Evolutionary conservation across 2,797 vertebrate species (phyloP), one percentile per base, ranked within the genome.

Genomic region (Microctenopoma steveboyesi): DNA sequence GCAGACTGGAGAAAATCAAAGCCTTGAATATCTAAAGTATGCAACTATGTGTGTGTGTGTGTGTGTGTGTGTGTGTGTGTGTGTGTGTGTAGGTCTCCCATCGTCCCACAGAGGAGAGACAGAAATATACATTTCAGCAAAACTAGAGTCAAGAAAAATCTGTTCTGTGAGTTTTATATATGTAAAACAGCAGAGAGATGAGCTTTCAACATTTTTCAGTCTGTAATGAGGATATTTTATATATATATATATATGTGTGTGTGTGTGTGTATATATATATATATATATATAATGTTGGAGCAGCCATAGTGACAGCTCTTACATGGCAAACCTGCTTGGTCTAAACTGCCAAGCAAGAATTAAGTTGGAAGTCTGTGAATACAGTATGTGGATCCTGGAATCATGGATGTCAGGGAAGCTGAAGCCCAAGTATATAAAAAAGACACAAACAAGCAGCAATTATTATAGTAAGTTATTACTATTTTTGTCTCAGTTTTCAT

Each of bases 1-100:
- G 64, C 72, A 83, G 54, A 59, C 71, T 53, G 54, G 22, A 60
- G 60, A 55, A 72, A 69, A 85, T 87, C 79, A 87, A 89, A 88
- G 84, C 39, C 22, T 40, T 40, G 9, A 69, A 76, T 71, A 80
- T 86, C 66, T 76, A 35, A 69, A 46, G 43, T 61, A n/a, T 55
- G 40, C 67, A 35, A 3, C 27, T 59, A n/a, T 11, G 55, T 18
- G 50, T 51, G 42, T 46, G 59, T 49, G 66, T 63, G 67, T 55
- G 49, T 18, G 35, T 50, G 62, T 33, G 60, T 47, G 40, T 58
- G 57, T 65, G 58, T 49, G 59, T 45, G 59, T 45, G 45, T 22
- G 51, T 39, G 52, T 25, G 54, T 16, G 48, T 43, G 56, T 3
- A 27, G 28, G 25, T 53, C 28, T 58, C 42, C 42, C 30, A 27